These are phyloP conservation scores for Sthenelais limicola DNA, from an alignment of 2,888 invertebrate genomes.

Conservation along the genomic window DNA sequence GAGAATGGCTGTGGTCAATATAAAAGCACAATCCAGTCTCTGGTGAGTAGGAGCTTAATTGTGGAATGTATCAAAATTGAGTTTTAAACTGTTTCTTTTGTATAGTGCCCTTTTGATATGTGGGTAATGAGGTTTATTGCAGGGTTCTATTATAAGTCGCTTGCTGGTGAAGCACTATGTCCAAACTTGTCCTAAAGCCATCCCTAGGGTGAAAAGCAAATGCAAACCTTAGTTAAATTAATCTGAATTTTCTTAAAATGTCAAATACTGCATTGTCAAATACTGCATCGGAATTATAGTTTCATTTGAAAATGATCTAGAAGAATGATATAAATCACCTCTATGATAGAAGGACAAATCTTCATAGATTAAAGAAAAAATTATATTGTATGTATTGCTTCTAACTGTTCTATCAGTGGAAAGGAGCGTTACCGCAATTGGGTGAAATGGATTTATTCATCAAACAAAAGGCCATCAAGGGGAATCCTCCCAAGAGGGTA, in stretches of 20 bases:
- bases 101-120: neutral
- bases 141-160: neutral
- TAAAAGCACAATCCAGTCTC: conserved; percentile 54
- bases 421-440: conserved; percentile 58
- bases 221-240: no score
- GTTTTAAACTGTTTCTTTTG: neutral
- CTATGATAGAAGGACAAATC: no score
- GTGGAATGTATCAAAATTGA: neutral
- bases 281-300: no score
- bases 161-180: no score
- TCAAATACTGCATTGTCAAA: no score
- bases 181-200: no score
- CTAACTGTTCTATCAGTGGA: conserved; percentile 58
- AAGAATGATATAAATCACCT: no score
- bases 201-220: no score
- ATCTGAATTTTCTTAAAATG: no score
- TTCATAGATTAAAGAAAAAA: no score
- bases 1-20: conserved; percentile 54
- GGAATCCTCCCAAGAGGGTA: neutral
- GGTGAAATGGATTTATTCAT: conserved; percentile 64
- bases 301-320: no score
- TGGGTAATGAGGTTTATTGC: neutral
- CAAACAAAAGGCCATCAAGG: conserved; percentile 52
- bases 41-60: conserved; percentile 55
- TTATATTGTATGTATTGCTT: no score